Conservation (phyloP, 2,797 vertebrate genomes). For the Borostomias antarcticus region DNA sequence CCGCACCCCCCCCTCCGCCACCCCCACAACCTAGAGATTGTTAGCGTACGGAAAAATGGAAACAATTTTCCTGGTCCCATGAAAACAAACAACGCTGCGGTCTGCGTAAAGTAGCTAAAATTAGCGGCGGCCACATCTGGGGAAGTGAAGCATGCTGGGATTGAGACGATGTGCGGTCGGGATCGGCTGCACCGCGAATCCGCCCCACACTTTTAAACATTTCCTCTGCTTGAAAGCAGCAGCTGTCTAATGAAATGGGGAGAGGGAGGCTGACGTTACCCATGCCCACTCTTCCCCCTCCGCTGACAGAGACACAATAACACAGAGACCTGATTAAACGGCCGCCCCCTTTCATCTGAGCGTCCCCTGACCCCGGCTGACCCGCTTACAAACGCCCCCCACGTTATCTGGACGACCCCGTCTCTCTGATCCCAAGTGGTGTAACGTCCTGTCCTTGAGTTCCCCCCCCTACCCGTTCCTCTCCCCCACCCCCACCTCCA, state of each 20-base stretch:
- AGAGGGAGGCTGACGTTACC: slow-evolving; percentile 35
- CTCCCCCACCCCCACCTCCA: not conserved
- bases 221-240: slow-evolving; percentile 68
- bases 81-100: slow-evolving; percentile 60
- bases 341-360: slow-evolving; percentile 26
- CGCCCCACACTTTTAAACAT: slow-evolving; percentile 52
- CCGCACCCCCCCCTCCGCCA: not conserved
- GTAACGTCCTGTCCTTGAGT: slow-evolving; percentile 32
- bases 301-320: slow-evolving; percentile 63
- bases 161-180: slow-evolving; percentile 49
- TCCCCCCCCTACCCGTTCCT: slow-evolving; percentile 22
- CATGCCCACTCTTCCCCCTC: slow-evolving; percentile 56
- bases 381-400: slow-evolving; percentile 40
- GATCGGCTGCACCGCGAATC: slow-evolving; percentile 48
- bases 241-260: slow-evolving; percentile 66
- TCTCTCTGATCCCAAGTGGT: slow-evolving; percentile 22
- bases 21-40: slow-evolving; percentile 17
- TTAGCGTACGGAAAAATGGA: slow-evolving; percentile 42
- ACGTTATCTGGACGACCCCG: slow-evolving; percentile 22
- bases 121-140: slow-evolving; percentile 61
- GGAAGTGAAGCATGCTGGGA: slow-evolving; percentile 42
- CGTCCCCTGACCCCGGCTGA: slow-evolving; percentile 30
- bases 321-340: slow-evolving; percentile 26
- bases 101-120: slow-evolving; percentile 61
- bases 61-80: slow-evolving; percentile 38